Evolutionary conservation across 2,797 vertebrate genomes (phyloP), one percentile per base, ranked within the genome.

Genomic region (Sciurus vulgaris): DNA sequence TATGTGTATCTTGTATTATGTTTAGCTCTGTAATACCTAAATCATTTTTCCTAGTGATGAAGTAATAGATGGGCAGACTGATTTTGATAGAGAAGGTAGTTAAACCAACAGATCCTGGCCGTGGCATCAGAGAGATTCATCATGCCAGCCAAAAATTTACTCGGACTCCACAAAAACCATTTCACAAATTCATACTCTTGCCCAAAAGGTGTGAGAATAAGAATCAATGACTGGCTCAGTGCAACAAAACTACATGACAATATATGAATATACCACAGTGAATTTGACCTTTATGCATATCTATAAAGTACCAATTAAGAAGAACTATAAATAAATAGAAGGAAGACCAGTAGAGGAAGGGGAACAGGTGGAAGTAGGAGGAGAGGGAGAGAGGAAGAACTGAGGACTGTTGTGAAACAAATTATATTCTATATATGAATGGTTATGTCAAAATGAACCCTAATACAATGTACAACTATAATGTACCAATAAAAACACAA

Each of bases 1-100:
- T 73, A 82, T 92, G 28, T 47, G 20, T 94, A 87, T 92, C 59
- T 90, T 65, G 9, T 76, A 86, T 78, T 87, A 63, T 77, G 7
- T 65, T 86, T 93, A 70, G 10, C 8, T 86, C 33, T 93, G 26
- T 67, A 74, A 91, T 77, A 15, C 44, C 13, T 56, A 74, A 84
- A 59, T 89, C 41, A 14, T 63, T 88, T 86, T 82, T 76, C 49
- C 56, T 35, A 59, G 4, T 56, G 17, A 78, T 78, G 88, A 18
- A 67, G 54, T 94, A 78, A 91, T 73, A 78, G 24, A 38, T 81
- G 4, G 1, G 83, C n/a, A 38, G 35, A 65, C 2, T 78, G 7
- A 72, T 91, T 91, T 83, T 63, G 24, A 74, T 81, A 47, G 20
- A 92, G 41, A 92, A 93, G 20, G 86, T 49, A 82, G 28, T 49